phyloP scores from a whole-genome alignment of 2,888 invertebrate genomes.

The Latrodectus elegans region DNA sequence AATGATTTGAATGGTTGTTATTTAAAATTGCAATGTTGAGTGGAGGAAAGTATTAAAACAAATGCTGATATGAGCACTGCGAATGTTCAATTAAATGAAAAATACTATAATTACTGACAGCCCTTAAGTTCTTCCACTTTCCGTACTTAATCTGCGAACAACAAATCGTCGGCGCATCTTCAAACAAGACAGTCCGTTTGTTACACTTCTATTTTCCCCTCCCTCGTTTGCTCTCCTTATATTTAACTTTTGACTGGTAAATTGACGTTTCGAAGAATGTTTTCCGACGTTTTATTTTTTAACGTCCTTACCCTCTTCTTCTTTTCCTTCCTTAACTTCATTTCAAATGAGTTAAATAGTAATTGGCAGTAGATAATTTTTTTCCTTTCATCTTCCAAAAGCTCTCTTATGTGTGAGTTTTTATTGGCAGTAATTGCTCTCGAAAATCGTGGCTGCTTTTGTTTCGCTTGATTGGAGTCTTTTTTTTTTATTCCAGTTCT shows the following conservation, averaged over 20 bases:
- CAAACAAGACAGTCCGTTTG: not conserved
- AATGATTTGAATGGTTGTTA: too few relatives aligned
- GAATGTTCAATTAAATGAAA: not conserved
- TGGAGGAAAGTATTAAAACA: too few relatives aligned
- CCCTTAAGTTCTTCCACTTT: not conserved
- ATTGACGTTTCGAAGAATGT: constrained; percentile 61
- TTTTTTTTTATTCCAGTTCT: too few relatives aligned
- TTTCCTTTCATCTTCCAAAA: constrained; percentile 3
- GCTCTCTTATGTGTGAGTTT: constrained; percentile 20
- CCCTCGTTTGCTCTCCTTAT: constrained; percentile 43
- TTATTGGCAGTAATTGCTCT: constrained; percentile 62
- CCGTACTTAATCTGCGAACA: not conserved
- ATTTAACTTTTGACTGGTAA: constrained; percentile 59
- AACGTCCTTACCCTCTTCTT: constrained; percentile 22
- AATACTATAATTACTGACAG: not conserved
- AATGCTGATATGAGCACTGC: too few relatives aligned
- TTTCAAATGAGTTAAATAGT: constrained; percentile 56
- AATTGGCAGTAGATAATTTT: constrained; percentile 49
- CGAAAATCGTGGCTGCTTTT: constrained; percentile 34
- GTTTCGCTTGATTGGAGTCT: constrained; percentile 6
- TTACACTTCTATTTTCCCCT: constrained; percentile 10
- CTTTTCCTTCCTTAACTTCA: constrained; percentile 6
- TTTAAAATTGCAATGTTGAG: too few relatives aligned
- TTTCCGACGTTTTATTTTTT: constrained; percentile 51
- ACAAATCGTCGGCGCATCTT: not conserved